A percentile compares a stretch with the other conserved stretches of the same genome.
Evolutionary conservation across 2,113 vertebrate species (phyloP).

Genomic region (Bubo scandiacus): DNA sequence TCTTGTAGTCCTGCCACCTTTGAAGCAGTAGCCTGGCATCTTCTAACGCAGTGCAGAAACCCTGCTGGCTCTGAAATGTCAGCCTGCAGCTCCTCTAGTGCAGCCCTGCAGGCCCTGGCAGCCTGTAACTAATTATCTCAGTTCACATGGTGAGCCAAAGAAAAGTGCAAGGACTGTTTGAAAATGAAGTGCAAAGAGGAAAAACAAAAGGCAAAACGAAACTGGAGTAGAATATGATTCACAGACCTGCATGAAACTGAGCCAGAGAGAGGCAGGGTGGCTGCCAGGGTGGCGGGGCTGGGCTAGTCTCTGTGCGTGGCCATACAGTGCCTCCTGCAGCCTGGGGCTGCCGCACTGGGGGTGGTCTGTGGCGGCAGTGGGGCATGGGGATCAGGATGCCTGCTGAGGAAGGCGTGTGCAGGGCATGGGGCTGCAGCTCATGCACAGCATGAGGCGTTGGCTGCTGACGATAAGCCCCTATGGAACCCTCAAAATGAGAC

Average conservation of each 20-base stretch:
- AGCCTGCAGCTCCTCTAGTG: not conserved
- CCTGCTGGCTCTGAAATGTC: not conserved
- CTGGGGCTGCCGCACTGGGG: not conserved
- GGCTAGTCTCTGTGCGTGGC: not conserved
- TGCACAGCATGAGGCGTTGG: not conserved
- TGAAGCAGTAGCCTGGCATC: not conserved
- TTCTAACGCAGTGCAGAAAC: not conserved
- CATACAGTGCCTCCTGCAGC: not conserved
- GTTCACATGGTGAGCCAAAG: not conserved
- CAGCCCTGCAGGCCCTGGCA: not conserved
- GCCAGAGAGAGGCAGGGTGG: not conserved
- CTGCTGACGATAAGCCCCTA: not conserved
- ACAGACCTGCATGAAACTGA: not conserved
- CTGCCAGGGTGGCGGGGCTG: not conserved
- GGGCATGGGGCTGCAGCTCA: not conserved
- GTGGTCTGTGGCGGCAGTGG: fast-evolving
- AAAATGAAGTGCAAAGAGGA: not conserved
- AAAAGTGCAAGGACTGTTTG: not conserved
- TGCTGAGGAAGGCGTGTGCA: not conserved
- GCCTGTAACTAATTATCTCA: not conserved
- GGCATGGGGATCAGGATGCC: not conserved
- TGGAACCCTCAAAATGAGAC: not conserved
- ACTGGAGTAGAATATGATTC: not conserved
- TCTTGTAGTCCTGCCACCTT: not conserved
- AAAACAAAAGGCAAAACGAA: not conserved